These are phyloP conservation scores for Eriosoma lanigerum DNA, from an alignment of 1,140 invertebrate genomes.

Conservation along the genomic window DNA sequence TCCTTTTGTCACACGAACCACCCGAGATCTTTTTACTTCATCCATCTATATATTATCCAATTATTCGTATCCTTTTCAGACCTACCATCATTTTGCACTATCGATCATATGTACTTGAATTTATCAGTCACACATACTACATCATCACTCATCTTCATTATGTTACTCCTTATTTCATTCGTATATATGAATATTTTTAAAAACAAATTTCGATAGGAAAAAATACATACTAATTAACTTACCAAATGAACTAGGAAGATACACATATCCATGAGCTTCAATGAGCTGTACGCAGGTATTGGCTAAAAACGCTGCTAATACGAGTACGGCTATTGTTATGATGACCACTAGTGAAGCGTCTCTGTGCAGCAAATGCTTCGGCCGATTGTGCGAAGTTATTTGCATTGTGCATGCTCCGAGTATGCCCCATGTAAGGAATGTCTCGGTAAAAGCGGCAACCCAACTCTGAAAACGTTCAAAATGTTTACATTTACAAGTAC, in stretches of 20 bases:
- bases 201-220: no score
- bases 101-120: no score
- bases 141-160: no score
- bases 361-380: constrained; percentile 71
- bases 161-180: no score
- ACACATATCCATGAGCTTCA: constrained; percentile 69
- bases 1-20: no score
- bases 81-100: no score
- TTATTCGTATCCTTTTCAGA: no score
- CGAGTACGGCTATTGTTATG: constrained; percentile 73
- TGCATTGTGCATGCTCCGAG: constrained; percentile 82
- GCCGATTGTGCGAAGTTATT: constrained; percentile 70
- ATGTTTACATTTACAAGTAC: no score
- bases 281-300: constrained; percentile 78
- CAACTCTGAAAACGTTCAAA: constrained; percentile 68
- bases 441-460: constrained; percentile 83
- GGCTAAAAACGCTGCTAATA: constrained; percentile 75
- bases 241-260: constrained; percentile 84
- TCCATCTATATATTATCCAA: no score
- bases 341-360: constrained; percentile 78
- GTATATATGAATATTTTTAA: no score
- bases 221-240: constrained; percentile 56
- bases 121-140: no score
- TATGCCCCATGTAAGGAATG: constrained; percentile 86
- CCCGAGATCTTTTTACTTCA: no score